Conservation (phyloP, 1,140 invertebrate species). For the Aplysia californica region DNA sequence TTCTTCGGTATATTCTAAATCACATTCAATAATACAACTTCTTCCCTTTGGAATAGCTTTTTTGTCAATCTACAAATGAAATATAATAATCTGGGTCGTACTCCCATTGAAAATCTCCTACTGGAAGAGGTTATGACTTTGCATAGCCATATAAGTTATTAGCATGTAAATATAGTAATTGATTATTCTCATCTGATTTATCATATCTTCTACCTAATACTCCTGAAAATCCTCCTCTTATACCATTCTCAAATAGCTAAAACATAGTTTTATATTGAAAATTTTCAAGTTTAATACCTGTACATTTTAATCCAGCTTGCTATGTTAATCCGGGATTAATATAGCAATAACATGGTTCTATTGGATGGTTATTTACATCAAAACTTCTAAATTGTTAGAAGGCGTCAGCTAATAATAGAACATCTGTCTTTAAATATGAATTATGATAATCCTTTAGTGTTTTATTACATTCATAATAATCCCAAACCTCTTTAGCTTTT, state of each 20-base stretch:
- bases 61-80: background rate
- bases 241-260: slow-evolving; percentile 19
- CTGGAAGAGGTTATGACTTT: slow-evolving; percentile 37
- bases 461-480: slow-evolving; percentile 20
- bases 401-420: slow-evolving; percentile 53
- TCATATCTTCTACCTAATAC: slow-evolving; percentile 28
- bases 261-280: slow-evolving; percentile 26
- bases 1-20: slow-evolving; percentile 56
- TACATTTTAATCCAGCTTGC: slow-evolving; percentile 47
- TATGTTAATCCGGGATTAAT: slow-evolving; percentile 45
- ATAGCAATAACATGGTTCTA: slow-evolving; percentile 52
- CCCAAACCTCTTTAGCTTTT: slow-evolving; percentile 28
- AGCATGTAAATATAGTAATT: slow-evolving; percentile 27
- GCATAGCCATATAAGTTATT: slow-evolving; percentile 52
- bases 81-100: slow-evolving; percentile 25
- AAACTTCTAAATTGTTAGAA: slow-evolving; percentile 67
- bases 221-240: slow-evolving; percentile 29
- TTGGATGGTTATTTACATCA: slow-evolving; percentile 35
- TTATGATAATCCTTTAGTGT: slow-evolving; percentile 34
- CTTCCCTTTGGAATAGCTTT: slow-evolving; percentile 44
- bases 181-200: slow-evolving; percentile 21
- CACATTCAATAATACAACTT: slow-evolving; percentile 70
- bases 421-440: slow-evolving; percentile 24
- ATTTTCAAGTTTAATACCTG: slow-evolving; percentile 40
- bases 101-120: slow-evolving; percentile 39